Evolutionary conservation across 2,888 invertebrate genomes (phyloP).

Genomic region (Onchidella celtica): DNA sequence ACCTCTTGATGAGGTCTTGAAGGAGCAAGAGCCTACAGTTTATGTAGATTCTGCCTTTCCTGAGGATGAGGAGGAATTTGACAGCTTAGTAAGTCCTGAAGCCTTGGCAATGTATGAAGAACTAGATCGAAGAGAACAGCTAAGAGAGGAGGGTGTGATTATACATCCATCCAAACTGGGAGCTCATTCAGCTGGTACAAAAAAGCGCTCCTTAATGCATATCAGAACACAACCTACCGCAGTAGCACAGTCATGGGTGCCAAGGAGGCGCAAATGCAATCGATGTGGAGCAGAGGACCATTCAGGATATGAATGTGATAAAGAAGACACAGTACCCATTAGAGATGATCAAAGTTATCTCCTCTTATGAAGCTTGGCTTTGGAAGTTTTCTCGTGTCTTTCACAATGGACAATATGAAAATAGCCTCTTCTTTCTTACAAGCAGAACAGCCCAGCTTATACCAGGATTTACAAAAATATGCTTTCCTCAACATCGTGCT

Average conservation of each 20-base stretch:
- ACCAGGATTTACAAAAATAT: no score
- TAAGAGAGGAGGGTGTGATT: not conserved
- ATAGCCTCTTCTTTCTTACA: no score
- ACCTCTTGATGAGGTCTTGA: slow-evolving; percentile 15
- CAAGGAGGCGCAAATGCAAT: slow-evolving; percentile 27
- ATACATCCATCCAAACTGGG: slow-evolving; percentile 31
- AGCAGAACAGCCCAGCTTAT: no score
- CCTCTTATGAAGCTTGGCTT: no score
- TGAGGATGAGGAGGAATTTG: not conserved
- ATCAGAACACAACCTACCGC: not conserved
- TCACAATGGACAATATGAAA: no score
- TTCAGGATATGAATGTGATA: slow-evolving; percentile 27
- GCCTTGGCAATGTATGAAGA: slow-evolving; percentile 9
- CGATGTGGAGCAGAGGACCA: slow-evolving; percentile 33
- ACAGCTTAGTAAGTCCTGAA: not conserved
- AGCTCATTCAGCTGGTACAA: not conserved
- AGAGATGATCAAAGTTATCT: not conserved
- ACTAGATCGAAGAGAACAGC: not conserved
- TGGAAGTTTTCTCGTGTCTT: no score
- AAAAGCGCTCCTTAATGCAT: not conserved
- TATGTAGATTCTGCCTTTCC: no score
- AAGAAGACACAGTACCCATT: not conserved
- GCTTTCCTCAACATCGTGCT: no score
- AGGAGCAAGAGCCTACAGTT: not conserved
- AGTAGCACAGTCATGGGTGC: slow-evolving; percentile 15